Conservation (phyloP, 2,797 vertebrate genomes). For the Falco berigora region DNA sequence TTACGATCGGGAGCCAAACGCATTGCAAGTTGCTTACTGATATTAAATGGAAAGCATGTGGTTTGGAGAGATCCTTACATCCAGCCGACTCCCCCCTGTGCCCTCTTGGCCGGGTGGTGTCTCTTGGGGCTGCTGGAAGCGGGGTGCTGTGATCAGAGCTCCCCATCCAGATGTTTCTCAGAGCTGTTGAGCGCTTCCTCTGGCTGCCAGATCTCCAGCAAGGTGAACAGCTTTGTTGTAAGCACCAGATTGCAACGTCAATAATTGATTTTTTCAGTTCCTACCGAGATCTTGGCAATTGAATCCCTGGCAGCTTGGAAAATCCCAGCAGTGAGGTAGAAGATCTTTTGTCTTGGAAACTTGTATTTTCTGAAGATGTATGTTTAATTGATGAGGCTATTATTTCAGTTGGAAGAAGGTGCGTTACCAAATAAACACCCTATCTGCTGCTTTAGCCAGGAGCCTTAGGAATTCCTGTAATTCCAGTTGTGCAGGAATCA, state of each 20-base stretch:
- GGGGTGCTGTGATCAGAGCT: not conserved
- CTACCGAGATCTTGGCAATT: not conserved
- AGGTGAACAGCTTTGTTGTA: not conserved
- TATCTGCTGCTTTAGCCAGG: not conserved
- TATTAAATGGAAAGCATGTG: not conserved
- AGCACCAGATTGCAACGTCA: not conserved
- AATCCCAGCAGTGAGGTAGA: not conserved
- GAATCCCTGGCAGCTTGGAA: not conserved
- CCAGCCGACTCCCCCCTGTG: not conserved
- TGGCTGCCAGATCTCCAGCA: not conserved
- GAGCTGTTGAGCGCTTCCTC: not conserved
- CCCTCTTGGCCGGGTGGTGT: rapidly evolving
- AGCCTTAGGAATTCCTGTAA: not conserved
- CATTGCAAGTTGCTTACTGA: not conserved
- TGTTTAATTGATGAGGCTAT: not conserved
- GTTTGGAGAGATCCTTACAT: not conserved
- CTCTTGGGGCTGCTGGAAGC: not conserved
- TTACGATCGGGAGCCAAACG: not conserved
- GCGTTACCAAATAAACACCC: not conserved
- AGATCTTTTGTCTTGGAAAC: not conserved
- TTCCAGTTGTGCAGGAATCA: not conserved
- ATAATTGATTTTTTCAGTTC: slow-evolving; percentile 3
- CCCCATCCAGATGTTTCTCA: not conserved
- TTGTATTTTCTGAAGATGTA: not conserved
- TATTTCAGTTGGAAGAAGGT: not conserved